Evolutionary conservation across 2,888 invertebrate genomes (phyloP), one percentile per base, ranked within the genome.

Genomic region (Dicycla oo): DNA sequence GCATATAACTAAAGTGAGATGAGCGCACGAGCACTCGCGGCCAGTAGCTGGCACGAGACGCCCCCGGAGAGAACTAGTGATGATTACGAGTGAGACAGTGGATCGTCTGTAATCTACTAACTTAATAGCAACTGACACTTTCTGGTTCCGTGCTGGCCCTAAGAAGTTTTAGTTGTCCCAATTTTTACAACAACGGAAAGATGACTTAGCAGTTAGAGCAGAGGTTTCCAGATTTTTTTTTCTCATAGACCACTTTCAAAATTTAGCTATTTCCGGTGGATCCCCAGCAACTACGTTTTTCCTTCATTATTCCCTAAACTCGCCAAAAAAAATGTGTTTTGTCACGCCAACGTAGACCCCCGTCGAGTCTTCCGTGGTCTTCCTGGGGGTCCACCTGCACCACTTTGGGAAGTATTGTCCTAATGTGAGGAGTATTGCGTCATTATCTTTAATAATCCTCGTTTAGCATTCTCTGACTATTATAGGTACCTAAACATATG

Each of bases 111-210:
- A 47, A n/a, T 56, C 45, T 56, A 23, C 61, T 34, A 11, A 47
- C 54, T 51, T 40, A 53, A 47, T 54, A 11, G 20, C 15, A 56
- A 53, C 64, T 60, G 23, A 47, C 30, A 43, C 11, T 26, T 26
- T 64, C 63, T 65, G 64, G 77, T 40, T 61, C 53, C 11, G 15
- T 40, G 3, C 58, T 45, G 58, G 53, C 45, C n/a, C n/a, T 15
- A 40, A 45, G 66, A 11, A 51, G 45, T 23, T 80, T 45, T 30
- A 30, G 5, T 11, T 78, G 43, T 38, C 8, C n/a, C 38, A 45
- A 15, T 34, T 40, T n/a, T 26, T 11, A 49, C 49, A 60, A 60
- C 47, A 40, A 26, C 23, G 11, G 5, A 38, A 58, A 26, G 11
- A 49, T 34, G 20, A 23, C 20, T 54, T 64, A 10, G n/a, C 26